Conservation (phyloP, 2,797 vertebrate species). For the Argentina silus region DNA sequence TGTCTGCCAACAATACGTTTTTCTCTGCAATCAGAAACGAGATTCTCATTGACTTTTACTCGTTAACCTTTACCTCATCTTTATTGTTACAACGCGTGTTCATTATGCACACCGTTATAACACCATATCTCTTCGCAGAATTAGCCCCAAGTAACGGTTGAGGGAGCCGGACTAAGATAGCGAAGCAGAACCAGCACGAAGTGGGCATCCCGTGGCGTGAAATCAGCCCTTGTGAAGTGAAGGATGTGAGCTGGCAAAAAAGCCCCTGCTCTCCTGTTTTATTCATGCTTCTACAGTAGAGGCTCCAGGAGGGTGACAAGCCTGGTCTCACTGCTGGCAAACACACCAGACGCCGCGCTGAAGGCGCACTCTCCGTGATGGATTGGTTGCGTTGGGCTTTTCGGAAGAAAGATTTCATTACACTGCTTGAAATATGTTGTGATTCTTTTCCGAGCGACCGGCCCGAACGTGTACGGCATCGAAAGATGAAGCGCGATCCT, state of each 20-base stretch:
- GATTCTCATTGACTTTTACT: neutral
- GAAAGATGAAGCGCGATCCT: conserved; percentile 24
- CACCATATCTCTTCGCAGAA: neutral
- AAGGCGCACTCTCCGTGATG: neutral
- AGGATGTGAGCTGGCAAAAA: conserved; percentile 24
- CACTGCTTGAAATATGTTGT: conserved; percentile 3
- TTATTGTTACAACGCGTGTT: neutral
- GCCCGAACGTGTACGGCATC: conserved; percentile 14
- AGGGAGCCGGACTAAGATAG: neutral
- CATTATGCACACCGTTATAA: neutral
- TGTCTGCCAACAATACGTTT: neutral
- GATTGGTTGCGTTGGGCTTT: neutral
- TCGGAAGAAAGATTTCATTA: neutral
- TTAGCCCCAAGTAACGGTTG: neutral
- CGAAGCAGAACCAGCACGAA: neutral
- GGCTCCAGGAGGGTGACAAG: neutral
- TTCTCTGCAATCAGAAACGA: neutral
- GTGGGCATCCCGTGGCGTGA: conserved; percentile 7
- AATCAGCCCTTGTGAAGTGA: conserved; percentile 21
- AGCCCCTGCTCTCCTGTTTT: conserved; percentile 30
- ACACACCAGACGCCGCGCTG: neutral
- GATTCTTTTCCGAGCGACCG: conserved; percentile 15
- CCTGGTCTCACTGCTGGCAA: neutral
- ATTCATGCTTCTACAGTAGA: conserved; percentile 37
- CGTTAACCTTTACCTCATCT: neutral